phyloP scores from a whole-genome alignment of 2,888 invertebrate species.

The Caenorhabditis plicata region DNA sequence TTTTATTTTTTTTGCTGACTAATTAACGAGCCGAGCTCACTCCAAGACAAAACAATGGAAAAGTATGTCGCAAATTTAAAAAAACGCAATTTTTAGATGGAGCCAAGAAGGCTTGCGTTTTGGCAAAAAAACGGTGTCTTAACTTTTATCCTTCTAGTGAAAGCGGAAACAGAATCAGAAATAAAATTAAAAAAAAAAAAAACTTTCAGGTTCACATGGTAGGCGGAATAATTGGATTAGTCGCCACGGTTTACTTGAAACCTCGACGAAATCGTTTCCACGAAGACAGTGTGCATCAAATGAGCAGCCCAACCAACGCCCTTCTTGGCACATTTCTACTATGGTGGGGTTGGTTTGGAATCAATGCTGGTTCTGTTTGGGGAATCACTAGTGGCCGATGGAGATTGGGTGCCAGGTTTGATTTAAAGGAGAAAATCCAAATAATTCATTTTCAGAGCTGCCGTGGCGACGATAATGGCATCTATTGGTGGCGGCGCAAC shows the following conservation, averaged over 20 bases:
- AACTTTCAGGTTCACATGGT: conserved; percentile 52
- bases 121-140: no score
- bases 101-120: no score
- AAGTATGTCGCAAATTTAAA: no score
- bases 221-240: conserved; percentile 58
- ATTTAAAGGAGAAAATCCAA: background rate
- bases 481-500: conserved; percentile 63
- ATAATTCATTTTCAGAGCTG: conserved; percentile 31
- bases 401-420: conserved; percentile 47
- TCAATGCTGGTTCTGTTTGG: conserved; percentile 56
- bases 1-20: no score
- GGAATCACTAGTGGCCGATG: conserved; percentile 54
- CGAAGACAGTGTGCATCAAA: conserved; percentile 50
- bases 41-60: no score
- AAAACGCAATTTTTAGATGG: no score
- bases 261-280: conserved; percentile 55
- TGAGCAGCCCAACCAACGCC: conserved; percentile 57
- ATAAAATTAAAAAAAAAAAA: background rate
- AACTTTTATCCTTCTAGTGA: no score
- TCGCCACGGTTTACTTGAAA: conserved; percentile 57
- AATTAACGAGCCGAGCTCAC: no score
- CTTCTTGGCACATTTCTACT: conserved; percentile 59
- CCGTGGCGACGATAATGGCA: conserved; percentile 54
- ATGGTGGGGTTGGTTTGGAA: conserved; percentile 61
- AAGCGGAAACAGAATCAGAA: conserved; percentile 1